Evolutionary conservation across 2,113 vertebrate genomes (phyloP), one percentile per base, ranked within the genome.

Genomic region (Myrmophylax atrothorax): DNA sequence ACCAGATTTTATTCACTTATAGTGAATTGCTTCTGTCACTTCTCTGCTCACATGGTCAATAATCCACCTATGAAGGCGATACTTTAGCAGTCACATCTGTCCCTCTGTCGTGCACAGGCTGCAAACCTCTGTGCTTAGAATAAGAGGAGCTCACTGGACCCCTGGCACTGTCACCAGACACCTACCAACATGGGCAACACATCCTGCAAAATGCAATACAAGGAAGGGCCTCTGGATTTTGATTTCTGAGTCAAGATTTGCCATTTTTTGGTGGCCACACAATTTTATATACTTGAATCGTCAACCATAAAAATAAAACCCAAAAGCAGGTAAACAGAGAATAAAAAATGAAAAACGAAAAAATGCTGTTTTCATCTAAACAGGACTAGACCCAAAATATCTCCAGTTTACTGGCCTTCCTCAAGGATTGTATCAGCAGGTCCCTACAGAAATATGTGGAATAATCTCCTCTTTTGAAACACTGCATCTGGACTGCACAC

Each of bases 181-280:
- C 35, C 16, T 22, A 6, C 12, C 19, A n/a, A 49, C 1, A 12
- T 0, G 1, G 42, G 35, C 33, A 79, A 37, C 26, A 46, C 1
- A 1, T 35, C 35, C 55, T 58, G 28, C n/a, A 33, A 42, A 38
- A 44, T 18, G 16, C 55, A 74, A 77, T 19, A 33, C 5, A 8
- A 29, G 50, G 14, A 20, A 83, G 0, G 25, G 31, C 15, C 28
- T 29, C 50, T 50, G 60, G 12, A 63, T 46, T 70, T 63, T 24
- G 18, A 59, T 20, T 87, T 68, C 78, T 56, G 56, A 73, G 42
- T n/a, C 6, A 33, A 46, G 28, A 89, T 80, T 1, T 4, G 1
- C 3, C 4, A 46, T 79, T 90, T 83, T 90, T 72, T 53, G 35
- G 25, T 8, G 14, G 15, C 28, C 1, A 4, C 14, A 24, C 4